Evolutionary conservation across 1,140 invertebrate genomes (phyloP), one percentile per base, ranked within the genome.

Genomic region (Asbolus verrucosus): DNA sequence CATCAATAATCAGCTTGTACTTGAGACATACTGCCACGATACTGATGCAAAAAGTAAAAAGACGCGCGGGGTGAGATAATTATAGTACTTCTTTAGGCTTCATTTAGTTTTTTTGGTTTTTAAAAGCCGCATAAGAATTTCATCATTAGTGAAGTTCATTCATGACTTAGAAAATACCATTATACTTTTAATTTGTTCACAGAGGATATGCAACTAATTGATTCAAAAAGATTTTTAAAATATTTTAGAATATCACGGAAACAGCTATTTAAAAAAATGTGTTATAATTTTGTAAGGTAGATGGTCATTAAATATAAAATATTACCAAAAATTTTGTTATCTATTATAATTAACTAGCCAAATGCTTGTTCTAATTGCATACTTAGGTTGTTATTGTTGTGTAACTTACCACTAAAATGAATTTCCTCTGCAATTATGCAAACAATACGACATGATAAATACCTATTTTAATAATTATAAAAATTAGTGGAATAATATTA

Each of bases 381-480:
- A 54, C 21, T 54, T 27, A 4, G 46, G 13, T 54, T 27, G 19
- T 54, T 54, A 54, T 54, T 54, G 9, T 54, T 54, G 27, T 27
- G 11, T 54, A 54, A 54, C 46, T 36, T 54, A 54, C 46, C 46
- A 54, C 46, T n/a, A 54, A 54, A 54, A 54, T 54, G 46, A n/a
- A 14, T 24, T 6, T 54, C 24, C 9, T 30, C 15, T 54, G 11
- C 46, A 54, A 54, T 54, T 54, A 54, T 54, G 46, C 46, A 27
- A 54, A 54, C 46, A 54, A 54, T 54, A 54, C 46, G 46, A 54
- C 46, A 54, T 54, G 46, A 54, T 54, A 54, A 54, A 54, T 21
- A 54, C 46, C 46, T 54, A 27, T 24, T 27, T 31, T 54, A 54
- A n/a, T n/a, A n/a, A 54, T 54, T 54, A 27, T 36, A 27, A 27